A percentile compares a stretch with the other conserved stretches of the same genome.
phyloP scores from a whole-genome alignment of 1,140 invertebrate species.

The Drosophila lowei region DNA sequence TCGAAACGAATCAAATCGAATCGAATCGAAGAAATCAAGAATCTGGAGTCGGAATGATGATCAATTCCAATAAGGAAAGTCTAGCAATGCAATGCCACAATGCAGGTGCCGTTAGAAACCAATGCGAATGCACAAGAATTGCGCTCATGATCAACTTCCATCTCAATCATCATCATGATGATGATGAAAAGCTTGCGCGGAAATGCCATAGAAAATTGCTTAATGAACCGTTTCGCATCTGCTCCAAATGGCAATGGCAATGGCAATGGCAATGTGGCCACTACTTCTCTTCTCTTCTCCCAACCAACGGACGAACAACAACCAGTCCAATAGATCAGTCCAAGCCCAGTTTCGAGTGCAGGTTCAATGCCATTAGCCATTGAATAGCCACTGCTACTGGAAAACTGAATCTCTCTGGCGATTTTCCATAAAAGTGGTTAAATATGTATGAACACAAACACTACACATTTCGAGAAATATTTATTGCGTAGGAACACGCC shows the following conservation, averaged over 20 bases:
- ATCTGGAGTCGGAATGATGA: constrained; percentile 22
- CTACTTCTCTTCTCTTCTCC: constrained; percentile 13
- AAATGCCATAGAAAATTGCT: constrained; percentile 76
- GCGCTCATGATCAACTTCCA: constrained; percentile 4
- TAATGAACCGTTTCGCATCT: constrained; percentile 72
- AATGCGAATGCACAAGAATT: constrained; percentile 48
- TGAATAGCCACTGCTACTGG: constrained; percentile 5
- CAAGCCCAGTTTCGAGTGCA: constrained; percentile 30
- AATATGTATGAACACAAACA: constrained; percentile 50
- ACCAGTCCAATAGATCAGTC: constrained; percentile 50
- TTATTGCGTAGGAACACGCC: constrained; percentile 64
- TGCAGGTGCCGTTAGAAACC: constrained; percentile 68
- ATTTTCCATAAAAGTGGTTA: constrained; percentile 39
- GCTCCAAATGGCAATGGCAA: constrained; percentile 63
- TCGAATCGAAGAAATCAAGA: constrained; percentile 11
- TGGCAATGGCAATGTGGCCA: constrained; percentile 21
- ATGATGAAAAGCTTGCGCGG: constrained; percentile 59
- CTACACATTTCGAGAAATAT: constrained; percentile 45
- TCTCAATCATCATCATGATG: constrained; percentile 30
- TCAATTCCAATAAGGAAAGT: constrained; percentile 55
- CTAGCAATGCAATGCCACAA: constrained; percentile 13
- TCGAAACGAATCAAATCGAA: constrained; percentile 2
- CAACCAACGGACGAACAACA: constrained; percentile 1
- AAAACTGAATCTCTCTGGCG: constrained; percentile 1
- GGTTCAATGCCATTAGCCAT: constrained; percentile 68